Base-by-base conservation (phyloP, 2,888 invertebrate species). In the Lomographa bimaculata region DNA sequence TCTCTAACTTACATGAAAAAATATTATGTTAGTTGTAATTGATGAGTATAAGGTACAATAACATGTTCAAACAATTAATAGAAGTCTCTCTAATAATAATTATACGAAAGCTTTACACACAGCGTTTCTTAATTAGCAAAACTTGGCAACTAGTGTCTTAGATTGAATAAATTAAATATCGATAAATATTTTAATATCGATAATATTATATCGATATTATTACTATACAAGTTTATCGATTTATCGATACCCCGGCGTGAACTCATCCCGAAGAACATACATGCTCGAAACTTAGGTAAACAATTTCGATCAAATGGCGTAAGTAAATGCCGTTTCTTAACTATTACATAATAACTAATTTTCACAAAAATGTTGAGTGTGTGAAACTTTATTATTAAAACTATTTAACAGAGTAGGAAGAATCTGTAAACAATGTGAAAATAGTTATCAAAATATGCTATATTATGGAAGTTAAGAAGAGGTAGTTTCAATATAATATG, bases 91-190 rank as follows among this genome's bases (percentile, higher is more conserved):
- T 53, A 58, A 56, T 52, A 54, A 57, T 57, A 36, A 54, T 52
- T 44, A 56, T 56, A 61, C 59, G 47, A 68, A 81, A 85, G 81
- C 81, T 69, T 72, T 74, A 84, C 81, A 83, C 75, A 79, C 79
- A 82, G 68, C 79, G 56, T 63, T 62, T 63, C 81, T 78, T 82
- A 86, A 79, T 76, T 79, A 83, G 71, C 82, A 83, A 79, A 85
- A 76, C 79, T 80, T 79, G 79, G 75, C 46, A 60, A 76, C 75
- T 74, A 84, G 78, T 79, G 76, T 71, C 46, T 39, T 40, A 35
- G n/a, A n/a, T n/a, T n/a, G n/a, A n/a, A n/a, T n/a, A n/a, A n/a
- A 21, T 29, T 17, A 26, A 30, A 27, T 14, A 26, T 32, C 32
- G 35, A 45, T n/a, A 43, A 43, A 52, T 46, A 44, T 41, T 38